Evolutionary conservation across 2,888 invertebrate species (phyloP).

Genomic region (Drosophila pegasa): DNA sequence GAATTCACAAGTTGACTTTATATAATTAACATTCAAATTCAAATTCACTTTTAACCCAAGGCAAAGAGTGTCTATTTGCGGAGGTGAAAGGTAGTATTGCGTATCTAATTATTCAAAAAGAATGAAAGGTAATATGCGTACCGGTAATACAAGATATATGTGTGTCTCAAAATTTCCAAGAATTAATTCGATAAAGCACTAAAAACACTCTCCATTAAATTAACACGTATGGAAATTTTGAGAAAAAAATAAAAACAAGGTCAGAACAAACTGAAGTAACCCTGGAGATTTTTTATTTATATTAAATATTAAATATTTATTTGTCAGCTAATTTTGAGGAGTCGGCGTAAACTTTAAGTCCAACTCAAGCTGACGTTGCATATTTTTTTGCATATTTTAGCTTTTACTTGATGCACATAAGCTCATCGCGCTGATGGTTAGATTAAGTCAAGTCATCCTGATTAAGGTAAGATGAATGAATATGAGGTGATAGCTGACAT

Average conservation of each 20-base stretch:
- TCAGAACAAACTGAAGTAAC: constrained; percentile 7
- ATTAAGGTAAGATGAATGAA: background rate
- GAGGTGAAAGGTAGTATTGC: background rate
- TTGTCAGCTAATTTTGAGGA: background rate
- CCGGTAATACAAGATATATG: background rate
- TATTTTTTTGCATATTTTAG: no score
- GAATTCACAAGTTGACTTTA: background rate
- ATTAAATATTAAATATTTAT: background rate
- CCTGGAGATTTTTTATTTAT: background rate
- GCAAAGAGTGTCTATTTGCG: background rate
- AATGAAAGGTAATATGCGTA: background rate
- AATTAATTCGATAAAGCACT: background rate
- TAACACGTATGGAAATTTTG: background rate
- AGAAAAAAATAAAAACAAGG: background rate
- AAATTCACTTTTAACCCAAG: background rate
- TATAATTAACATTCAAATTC: background rate
- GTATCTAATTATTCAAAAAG: background rate
- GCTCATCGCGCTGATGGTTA: background rate
- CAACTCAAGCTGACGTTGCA: background rate
- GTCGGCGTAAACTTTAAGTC: no score
- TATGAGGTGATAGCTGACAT: background rate
- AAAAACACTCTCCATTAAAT: background rate
- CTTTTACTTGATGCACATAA: background rate
- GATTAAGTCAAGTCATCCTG: background rate
- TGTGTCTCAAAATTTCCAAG: background rate